Evolutionary conservation across 2,113 vertebrate genomes (phyloP).

Genomic region (Labeo catla): DNA sequence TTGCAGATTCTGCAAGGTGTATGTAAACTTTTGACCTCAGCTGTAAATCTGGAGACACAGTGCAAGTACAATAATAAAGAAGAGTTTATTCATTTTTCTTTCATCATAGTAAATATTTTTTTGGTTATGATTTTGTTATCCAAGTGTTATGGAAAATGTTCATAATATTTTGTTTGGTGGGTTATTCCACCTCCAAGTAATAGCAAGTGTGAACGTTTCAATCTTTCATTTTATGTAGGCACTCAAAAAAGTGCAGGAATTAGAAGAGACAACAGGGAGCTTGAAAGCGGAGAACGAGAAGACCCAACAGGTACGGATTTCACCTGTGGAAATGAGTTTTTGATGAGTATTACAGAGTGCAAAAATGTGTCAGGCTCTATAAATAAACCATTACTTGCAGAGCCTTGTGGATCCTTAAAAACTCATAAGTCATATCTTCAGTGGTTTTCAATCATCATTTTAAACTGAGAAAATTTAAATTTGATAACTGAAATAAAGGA

Average conservation of each 20-base stretch:
- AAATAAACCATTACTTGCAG: too few species aligned
- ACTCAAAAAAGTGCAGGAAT: constrained; percentile 76
- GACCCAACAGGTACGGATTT: constrained; percentile 75
- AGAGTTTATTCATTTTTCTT: background rate
- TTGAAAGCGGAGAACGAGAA: constrained; percentile 82
- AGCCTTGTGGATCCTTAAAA: background rate
- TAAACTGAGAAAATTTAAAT: background rate
- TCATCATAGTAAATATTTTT: background rate
- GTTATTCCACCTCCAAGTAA: background rate
- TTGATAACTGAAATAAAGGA: background rate
- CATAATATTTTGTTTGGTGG: background rate
- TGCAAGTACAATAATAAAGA: background rate
- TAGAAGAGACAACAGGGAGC: constrained; percentile 79
- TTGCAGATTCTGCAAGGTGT: too few species aligned
- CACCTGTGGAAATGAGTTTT: background rate
- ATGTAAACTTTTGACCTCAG: too few species aligned
- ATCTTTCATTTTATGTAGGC: constrained; percentile 71
- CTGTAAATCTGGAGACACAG: background rate
- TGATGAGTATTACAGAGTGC: background rate
- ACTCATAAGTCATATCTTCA: background rate
- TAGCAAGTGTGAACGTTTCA: background rate
- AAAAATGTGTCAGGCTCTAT: background rate
- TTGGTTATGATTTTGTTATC: background rate
- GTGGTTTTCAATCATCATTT: background rate
- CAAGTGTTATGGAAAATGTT: background rate